Percentiles rank a stretch among this genome's conserved stretches.
phyloP scores from a whole-genome alignment of 2,797 vertebrate species.

The Argyrosomus regius region DNA sequence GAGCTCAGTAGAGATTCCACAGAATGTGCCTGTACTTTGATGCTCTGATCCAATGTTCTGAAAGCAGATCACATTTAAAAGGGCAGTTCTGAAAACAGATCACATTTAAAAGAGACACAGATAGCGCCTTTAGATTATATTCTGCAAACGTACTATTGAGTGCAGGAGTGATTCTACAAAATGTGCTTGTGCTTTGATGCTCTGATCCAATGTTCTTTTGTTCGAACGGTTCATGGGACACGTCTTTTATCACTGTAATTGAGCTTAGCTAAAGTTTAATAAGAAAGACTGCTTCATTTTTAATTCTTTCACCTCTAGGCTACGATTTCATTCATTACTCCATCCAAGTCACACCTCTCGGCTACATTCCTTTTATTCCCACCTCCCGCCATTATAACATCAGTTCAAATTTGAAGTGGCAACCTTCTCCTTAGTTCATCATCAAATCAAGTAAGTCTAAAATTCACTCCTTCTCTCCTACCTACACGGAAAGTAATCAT shows the following conservation, averaged over 20 bases:
- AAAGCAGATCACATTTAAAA: too few species aligned
- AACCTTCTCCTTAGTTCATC: constrained; percentile 58
- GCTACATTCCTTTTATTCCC: constrained; percentile 46
- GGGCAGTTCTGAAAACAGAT: constrained; percentile 32
- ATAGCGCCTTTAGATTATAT: constrained; percentile 37
- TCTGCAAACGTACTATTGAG: constrained; percentile 4
- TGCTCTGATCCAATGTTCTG: constrained; percentile 45
- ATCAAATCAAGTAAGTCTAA: constrained; percentile 57
- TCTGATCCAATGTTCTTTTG: constrained; percentile 49
- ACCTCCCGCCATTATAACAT: constrained; percentile 48
- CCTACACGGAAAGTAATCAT: constrained; percentile 51
- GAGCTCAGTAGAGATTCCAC: constrained; percentile 37
- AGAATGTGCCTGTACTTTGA: constrained; percentile 46
- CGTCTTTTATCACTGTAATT: constrained; percentile 65
- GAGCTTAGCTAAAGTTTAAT: constrained; percentile 68
- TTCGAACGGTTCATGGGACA: constrained; percentile 54
- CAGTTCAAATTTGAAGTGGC: constrained; percentile 63
- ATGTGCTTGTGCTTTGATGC: constrained; percentile 50
- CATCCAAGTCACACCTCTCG: constrained; percentile 59
- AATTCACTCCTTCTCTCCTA: constrained; percentile 50
- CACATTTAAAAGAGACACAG: constrained; percentile 31
- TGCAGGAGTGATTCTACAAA: constrained; percentile 38
- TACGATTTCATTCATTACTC: constrained; percentile 68
- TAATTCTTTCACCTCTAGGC: constrained; percentile 69
- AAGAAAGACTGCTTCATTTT: constrained; percentile 68